Base-by-base conservation (phyloP, 1,140 invertebrate species). In the Rhagoletis pomonella region DNA sequence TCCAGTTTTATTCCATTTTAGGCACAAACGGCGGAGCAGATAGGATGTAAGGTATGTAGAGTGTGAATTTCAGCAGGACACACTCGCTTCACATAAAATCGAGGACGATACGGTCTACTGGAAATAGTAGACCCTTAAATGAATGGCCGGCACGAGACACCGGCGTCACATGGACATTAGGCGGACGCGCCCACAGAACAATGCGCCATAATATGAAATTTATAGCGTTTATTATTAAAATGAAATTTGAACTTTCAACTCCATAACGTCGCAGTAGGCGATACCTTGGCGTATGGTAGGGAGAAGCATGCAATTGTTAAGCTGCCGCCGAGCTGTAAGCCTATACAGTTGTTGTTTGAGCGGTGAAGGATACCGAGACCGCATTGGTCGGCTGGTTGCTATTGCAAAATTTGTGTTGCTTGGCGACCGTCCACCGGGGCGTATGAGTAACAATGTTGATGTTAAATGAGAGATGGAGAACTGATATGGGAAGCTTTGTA, bases 141-240 rank as follows among this genome's bases (percentile, higher is more conserved):
- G 5, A 81, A 81, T 81, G 5, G 47, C 9, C 47, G n/a, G 73
- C 73, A 55, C 19, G 73, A 77, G 44, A 77, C 10, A 39, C 64
- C 64, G 64, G 64, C 64, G n/a, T 77, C 44, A 77, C 47, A 77
- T 77, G 69, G 14, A 77, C 4, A 62, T 14, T 50, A 19, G 1
- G 12, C 10, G 17, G 69, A 12, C 69, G 69, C 69, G 39, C 69
- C 47, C 3, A 50, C 84, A 47, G 84, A 64, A 86, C 85, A 86
- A 86, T 86, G 29, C n/a, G 29, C 85, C 39, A 86, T 86, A 62
- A 62, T 65, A 65, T 86, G 58, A 62, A 65, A 86, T 86, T 86
- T 86, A 86, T 86, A 58, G 85, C 85, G 62, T 86, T 86, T 86
- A 65, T 86, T 86, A 86, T 86, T 86, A 86, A 86, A 86, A 86